phyloP scores from a whole-genome alignment of 1,140 invertebrate species.

The Dreissena polymorpha region DNA sequence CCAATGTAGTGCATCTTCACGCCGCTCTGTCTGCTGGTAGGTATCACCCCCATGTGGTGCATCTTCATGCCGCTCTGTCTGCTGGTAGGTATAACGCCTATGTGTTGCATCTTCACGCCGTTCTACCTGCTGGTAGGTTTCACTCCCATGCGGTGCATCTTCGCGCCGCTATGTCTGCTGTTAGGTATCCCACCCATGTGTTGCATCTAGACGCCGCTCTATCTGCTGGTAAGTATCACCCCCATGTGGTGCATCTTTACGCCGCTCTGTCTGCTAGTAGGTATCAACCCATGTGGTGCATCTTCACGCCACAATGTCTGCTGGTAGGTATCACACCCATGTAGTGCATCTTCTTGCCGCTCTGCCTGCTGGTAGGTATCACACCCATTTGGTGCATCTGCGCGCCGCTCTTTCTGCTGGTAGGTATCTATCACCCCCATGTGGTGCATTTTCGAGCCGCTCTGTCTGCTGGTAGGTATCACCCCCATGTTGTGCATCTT shows the following conservation, averaged over 20 bases:
- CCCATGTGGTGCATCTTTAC: constrained; percentile 36
- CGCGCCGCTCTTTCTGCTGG: constrained; percentile 19
- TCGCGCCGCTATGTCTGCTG: constrained; percentile 28
- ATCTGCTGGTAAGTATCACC: constrained; percentile 28
- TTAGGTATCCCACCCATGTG: too few relatives aligned
- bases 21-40: constrained; percentile 25
- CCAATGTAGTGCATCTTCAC: constrained; percentile 35
- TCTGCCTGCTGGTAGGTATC: constrained; percentile 30
- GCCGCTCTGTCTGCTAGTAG: constrained; percentile 22
- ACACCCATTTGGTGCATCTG: too few relatives aligned
- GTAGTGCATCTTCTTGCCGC: constrained; percentile 28
- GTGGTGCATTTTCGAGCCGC: constrained; percentile 30
- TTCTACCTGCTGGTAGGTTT: constrained; percentile 28
- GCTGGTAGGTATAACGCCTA: constrained; percentile 15
- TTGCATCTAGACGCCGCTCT: too few relatives aligned
- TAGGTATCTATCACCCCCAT: constrained; percentile 29
- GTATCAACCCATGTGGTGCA: constrained; percentile 29
- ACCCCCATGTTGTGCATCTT: constrained; percentile 30
- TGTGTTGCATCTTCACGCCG: constrained; percentile 36
- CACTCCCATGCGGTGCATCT: constrained; percentile 24
- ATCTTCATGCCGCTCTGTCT: too few relatives aligned
- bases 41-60: too few relatives aligned
- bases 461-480: constrained; percentile 31
- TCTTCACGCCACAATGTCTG: constrained; percentile 22
- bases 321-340: constrained; percentile 27